Evolutionary conservation across 53 echinoderm and acorn worm genomes (phyloP), one percentile per base, ranked within the genome.

Genomic region (Stichopus horrens): DNA sequence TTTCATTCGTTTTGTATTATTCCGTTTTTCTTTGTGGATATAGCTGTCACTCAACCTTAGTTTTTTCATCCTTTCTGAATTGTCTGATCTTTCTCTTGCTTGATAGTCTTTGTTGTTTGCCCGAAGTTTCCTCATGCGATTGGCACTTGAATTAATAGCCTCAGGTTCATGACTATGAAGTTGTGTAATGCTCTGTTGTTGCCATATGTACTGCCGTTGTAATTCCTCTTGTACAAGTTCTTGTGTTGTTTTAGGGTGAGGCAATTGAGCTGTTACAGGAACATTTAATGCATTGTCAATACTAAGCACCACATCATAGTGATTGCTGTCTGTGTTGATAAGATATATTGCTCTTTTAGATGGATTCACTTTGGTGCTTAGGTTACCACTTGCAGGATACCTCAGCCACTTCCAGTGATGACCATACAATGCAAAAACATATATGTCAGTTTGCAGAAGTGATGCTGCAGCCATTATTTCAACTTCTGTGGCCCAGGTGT

Each of bases 221-320:
- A 55, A 5, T 7, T 80, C 80, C 56, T 80, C 80, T 18, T 57
- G 4, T 21, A 80, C 7, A 57, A 80, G 58, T 55, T 80, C 19
- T 55, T 80, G 6, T 5, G 80, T 80, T 55, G 58, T 80, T 80
- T 80, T 80, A 5, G 56, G 77, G 14, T 6, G 4, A 7, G 54
- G 0, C 53, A 79, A 54, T 23, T 7, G 54, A 54, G n/a, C 7
- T 55, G 21, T 23, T 79, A 7, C 51, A 9, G 18, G 16, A 23
- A 7, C 18, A 79, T 7, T 54, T 23, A 5, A 51, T 79, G 53
- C 4, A 18, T 18, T n/a, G 5, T 13, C n/a, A 75, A 79, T 52
- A 54, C n/a, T n/a, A 79, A 23, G 56, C 53, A 79, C 80, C 4
- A 79, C 14, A 79, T 79, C 80, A 79, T 79, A 79, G 53, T 79